Conservation (phyloP, 1,140 invertebrate genomes). For the Diorhabda sublineata region DNA sequence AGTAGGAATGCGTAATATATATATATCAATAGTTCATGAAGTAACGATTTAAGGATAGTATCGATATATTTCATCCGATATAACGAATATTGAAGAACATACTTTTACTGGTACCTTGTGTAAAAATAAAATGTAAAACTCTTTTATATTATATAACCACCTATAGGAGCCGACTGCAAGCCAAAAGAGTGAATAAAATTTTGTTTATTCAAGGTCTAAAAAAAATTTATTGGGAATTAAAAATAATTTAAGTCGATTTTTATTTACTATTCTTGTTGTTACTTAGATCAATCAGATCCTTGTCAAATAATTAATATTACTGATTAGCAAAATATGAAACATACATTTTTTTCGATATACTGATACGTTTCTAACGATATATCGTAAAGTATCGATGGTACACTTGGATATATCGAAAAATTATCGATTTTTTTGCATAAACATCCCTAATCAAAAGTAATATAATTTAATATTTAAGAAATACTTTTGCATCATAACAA, state of each 20-base stretch:
- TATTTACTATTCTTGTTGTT: not conserved
- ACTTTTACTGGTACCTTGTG: no score
- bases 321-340: not conserved
- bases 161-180: not conserved
- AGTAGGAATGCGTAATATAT: no score
- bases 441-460: not conserved
- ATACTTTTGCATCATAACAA: not conserved
- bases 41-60: no score
- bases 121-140: no score
- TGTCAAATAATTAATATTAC: slow-evolving; percentile 3
- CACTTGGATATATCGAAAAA: not conserved
- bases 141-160: no score
- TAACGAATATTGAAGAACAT: no score
- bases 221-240: not conserved
- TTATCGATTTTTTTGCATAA: not conserved
- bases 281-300: not conserved
- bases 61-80: no score
- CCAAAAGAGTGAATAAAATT: slow-evolving; percentile 5
- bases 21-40: no score
- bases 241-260: not conserved
- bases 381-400: not conserved
- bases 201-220: slow-evolving; percentile 1
- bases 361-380: not conserved
- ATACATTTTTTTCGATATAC: not conserved
- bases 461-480: not conserved